Evolutionary conservation across 2,797 vertebrate genomes (phyloP).

Genomic region (Oophaga sylvatica): DNA sequence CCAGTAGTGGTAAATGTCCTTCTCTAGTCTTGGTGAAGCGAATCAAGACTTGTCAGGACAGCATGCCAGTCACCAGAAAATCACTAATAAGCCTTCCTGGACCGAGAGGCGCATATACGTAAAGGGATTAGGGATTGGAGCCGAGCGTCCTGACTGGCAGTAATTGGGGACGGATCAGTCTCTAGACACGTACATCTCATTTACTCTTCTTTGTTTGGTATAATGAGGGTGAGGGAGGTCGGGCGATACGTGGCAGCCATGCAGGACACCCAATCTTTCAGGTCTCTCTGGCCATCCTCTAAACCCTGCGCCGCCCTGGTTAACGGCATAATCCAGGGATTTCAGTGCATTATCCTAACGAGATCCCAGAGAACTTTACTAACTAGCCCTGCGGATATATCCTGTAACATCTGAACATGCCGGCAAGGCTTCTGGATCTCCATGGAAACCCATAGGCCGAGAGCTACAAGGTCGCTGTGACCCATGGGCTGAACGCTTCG

Average conservation of each 20-base stretch:
- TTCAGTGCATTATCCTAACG: constrained; percentile 43
- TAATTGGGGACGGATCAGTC: constrained; percentile 48
- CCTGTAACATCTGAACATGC: constrained; percentile 3
- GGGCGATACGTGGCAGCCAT: neutral
- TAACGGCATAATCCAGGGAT: constrained; percentile 47
- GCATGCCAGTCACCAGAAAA: neutral
- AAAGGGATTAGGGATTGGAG: constrained; percentile 24
- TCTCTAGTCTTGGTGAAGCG: neutral
- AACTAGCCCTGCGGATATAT: constrained; percentile 23
- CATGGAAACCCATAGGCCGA: constrained; percentile 41
- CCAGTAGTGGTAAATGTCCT: neutral
- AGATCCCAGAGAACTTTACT: constrained; percentile 30
- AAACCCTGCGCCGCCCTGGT: constrained; percentile 17
- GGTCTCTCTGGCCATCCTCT: neutral
- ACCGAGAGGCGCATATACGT: neutral
- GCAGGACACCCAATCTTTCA: constrained; percentile 1
- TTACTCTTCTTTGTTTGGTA: constrained; percentile 23
- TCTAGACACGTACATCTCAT: constrained; percentile 12
- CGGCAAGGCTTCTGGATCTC: constrained; percentile 31
- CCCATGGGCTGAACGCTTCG: constrained; percentile 2
- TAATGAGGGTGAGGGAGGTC: constrained; percentile 12
- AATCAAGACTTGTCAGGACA: neutral
- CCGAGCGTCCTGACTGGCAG: neutral
- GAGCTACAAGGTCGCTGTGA: constrained; percentile 43
- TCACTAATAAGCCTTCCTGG: constrained; percentile 35